Evolutionary conservation across 53 echinoderm and acorn worm genomes (phyloP), one percentile per base, ranked within the genome.

Genomic region (Temnopleurus reevesii): DNA sequence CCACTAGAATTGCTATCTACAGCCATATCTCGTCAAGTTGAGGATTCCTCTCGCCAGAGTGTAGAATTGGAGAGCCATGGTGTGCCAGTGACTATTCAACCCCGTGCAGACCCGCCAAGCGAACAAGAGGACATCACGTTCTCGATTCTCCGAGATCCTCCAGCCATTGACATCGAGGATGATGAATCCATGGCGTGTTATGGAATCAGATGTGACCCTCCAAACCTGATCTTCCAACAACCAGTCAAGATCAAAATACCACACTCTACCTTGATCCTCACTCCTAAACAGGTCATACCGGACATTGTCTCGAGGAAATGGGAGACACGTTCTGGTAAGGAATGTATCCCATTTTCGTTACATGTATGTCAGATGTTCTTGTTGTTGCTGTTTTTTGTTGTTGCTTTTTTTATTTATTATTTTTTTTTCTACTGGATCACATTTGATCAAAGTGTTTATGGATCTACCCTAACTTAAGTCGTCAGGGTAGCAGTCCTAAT

Each of bases 201-300:
- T 19, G 76, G 76, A 1, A 8, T 76, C n/a, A 25, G 43, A 76
- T 76, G 26, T 38, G 43, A 76, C 36, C 76, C 76, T 36, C 19
- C 36, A 8, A 29, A 41, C 7, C 21, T 76, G 5, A 19, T 7
- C 21, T 38, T 76, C 38, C 15, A 76, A 8, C 38, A 43, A n/a
- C 36, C 76, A 36, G 76, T 76, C 38, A 36, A 76, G 43, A 76
- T 76, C 43, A 76, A 34, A 8, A 36, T 76, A n/a, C 76, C 76
- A 76, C 76, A 76, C 43, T 76, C 41, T 5, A 36, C 19, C n/a
- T 21, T 18, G 8, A n/a, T 7, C 12, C 8, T 6, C 18, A 19
- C 34, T 24, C 38, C 76, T 24, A 17, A 38, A n/a, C n/a, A 19
- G 38, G 43, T 76, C 26, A 43, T 3, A 21, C 76, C 36, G 38